A percentile compares a stretch with the other conserved stretches of the same genome.
These are phyloP conservation scores for Hydractinia symbiolongicarpus DNA, from an alignment of 30 jellyfish, hydroid and myxozoan genomes.

Conservation along the genomic window DNA sequence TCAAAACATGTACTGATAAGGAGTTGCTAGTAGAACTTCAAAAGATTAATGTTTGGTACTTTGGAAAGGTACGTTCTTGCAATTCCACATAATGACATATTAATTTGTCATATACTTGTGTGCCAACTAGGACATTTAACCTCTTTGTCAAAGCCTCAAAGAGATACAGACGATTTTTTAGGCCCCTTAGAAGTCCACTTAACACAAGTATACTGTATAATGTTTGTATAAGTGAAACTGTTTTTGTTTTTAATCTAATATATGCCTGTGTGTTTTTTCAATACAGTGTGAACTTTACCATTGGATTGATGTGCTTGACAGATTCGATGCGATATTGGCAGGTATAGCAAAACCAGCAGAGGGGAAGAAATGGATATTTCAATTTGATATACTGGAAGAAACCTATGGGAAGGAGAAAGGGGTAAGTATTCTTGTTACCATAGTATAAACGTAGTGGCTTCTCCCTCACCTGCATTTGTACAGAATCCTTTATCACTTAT, in stretches of 20 bases:
- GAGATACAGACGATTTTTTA: no score
- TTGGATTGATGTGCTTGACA: conserved; percentile 93
- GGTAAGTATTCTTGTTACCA: conserved; percentile 15
- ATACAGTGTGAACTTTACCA: conserved; percentile 90
- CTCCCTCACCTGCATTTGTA: no score
- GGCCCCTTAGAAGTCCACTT: no score
- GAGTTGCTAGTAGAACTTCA: conserved; percentile 59
- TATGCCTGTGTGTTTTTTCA: not conserved
- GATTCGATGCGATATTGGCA: conserved; percentile 84
- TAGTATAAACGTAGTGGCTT: no score
- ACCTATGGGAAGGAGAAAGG: conserved; percentile 24
- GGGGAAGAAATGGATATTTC: conserved; percentile 78
- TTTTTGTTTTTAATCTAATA: no score
- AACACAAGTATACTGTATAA: no score
- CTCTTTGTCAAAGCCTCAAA: no score
- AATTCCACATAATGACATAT: no score
- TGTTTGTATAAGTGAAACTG: no score
- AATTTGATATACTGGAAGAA: conserved; percentile 49
- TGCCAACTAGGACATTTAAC: no score
- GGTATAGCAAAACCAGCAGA: conserved; percentile 70
- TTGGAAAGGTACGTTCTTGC: conserved; percentile 74
- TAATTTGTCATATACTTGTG: no score
- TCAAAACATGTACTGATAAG: conserved; percentile 67
- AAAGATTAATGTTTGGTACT: conserved; percentile 84
- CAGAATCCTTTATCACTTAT: no score